Percentiles rank a stretch among this genome's conserved stretches.
Evolutionary conservation across 1,140 invertebrate species (phyloP).

Genomic region (Teleogryllus occipitalis): DNA sequence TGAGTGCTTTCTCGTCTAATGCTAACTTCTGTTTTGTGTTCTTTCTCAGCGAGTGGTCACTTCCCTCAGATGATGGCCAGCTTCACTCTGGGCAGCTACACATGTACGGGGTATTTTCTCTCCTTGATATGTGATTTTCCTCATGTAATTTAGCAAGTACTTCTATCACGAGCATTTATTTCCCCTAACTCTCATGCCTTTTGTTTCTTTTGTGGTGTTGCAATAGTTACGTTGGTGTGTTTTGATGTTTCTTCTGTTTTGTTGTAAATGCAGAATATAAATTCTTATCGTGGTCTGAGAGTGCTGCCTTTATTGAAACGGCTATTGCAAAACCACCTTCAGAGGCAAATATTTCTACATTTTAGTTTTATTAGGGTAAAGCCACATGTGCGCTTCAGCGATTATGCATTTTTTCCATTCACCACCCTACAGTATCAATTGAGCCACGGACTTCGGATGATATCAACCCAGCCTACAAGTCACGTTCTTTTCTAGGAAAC

Average conservation of each 20-base stretch:
- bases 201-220: neutral
- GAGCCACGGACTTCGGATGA: slow-evolving; percentile 9
- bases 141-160: neutral
- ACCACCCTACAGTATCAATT: neutral
- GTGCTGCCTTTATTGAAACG: too few species aligned
- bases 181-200: neutral
- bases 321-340: too few species aligned
- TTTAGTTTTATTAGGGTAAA: slow-evolving; percentile 10
- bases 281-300: too few species aligned
- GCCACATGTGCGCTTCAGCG: slow-evolving; percentile 19
- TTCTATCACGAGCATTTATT: neutral
- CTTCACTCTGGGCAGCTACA: slow-evolving; percentile 79
- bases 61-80: slow-evolving; percentile 70
- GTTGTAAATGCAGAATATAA: too few species aligned
- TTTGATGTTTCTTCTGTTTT: neutral
- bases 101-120: slow-evolving; percentile 56
- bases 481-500: slow-evolving; percentile 14
- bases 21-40: slow-evolving; percentile 10
- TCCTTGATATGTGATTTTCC: neutral
- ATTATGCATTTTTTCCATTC: neutral
- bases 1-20: neutral
- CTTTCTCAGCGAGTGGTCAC: slow-evolving; percentile 65
- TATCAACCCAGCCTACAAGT: slow-evolving; percentile 9
- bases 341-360: too few species aligned
- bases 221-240: neutral